phyloP scores from a whole-genome alignment of 1,140 invertebrate species.

The Lepeophtheirus salmonis region DNA sequence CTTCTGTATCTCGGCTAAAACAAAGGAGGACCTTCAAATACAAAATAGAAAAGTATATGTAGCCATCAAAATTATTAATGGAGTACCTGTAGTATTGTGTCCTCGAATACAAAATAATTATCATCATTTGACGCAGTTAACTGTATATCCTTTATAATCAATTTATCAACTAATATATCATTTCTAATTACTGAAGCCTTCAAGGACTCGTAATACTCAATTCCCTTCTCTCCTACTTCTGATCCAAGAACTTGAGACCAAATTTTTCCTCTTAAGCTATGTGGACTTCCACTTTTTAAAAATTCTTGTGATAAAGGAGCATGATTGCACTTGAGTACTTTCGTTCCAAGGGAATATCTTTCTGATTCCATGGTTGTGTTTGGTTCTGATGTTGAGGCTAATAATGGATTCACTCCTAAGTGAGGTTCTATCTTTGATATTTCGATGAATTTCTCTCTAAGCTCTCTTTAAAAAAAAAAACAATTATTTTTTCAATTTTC shows the following conservation, averaged over 20 bases:
- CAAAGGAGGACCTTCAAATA: constrained; percentile 55
- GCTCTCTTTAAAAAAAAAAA: not conserved
- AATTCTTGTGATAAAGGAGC: constrained; percentile 40
- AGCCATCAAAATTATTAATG: too few species aligned
- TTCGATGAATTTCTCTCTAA: constrained; percentile 35
- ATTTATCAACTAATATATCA: constrained; percentile 76
- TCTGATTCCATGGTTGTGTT: constrained; percentile 38
- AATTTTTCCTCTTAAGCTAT: constrained; percentile 47
- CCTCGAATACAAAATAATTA: constrained; percentile 94
- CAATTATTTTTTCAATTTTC: not conserved
- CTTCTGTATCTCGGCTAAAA: constrained; percentile 68
- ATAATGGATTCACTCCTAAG: constrained; percentile 39
- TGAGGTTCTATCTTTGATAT: constrained; percentile 44
- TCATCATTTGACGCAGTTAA: constrained; percentile 89
- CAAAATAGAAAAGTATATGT: not conserved
- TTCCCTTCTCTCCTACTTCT: constrained; percentile 37
- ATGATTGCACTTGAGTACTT: constrained; percentile 28
- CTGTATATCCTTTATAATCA: constrained; percentile 59
- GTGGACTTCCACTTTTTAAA: constrained; percentile 61
- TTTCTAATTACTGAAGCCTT: constrained; percentile 64
- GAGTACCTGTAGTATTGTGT: constrained; percentile 72
- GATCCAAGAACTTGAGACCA: constrained; percentile 65
- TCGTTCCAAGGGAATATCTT: constrained; percentile 41
- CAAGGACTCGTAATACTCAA: constrained; percentile 55
- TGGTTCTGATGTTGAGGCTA: constrained; percentile 33